Evolutionary conservation across 1,140 invertebrate species (phyloP), one percentile per base, ranked within the genome.

Genomic region (Drosophila santomea): DNA sequence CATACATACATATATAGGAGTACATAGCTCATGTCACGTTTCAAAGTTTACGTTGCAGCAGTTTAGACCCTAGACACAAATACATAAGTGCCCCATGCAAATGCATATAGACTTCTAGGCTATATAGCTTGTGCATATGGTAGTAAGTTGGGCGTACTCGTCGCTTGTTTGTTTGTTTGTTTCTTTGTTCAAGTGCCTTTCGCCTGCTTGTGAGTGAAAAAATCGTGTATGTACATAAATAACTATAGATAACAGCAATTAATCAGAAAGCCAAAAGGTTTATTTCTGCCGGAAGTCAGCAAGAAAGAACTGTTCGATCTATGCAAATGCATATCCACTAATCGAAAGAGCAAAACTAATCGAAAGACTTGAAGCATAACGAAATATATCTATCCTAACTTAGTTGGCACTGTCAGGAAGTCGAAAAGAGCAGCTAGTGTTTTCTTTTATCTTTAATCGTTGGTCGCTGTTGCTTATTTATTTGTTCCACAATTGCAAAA

Each of bases 181-280:
- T 74, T 82, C 84, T 79, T 86, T 88, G 72, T 86, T 86, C 71
- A 88, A 89, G 83, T 86, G 83, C 83, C 83, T 86, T 83, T 50
- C 20, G 64, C 61, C 43, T 81, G 51, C 50, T 74, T 79, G 43
- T 57, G 55, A 67, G 50, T 61, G 64, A 71, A 60, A 76, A 76
- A 77, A 69, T 56, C 51, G 20, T 75, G 20, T 50, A 66, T 45
- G 41, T 55, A 67, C 55, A 63, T 50, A 68, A 36, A 61, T 68
- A 78, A 59, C 51, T 67, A 41, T 71, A 54, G 48, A 71, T 63
- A 58, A 72, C 20, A 75, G 41, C 41, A 67, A 67, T 67, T 76
- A 45, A 67, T 76, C 47, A 47, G 14, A 58, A 41, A 59, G 60
- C 54, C 58, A 52, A 45, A 60, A 39, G 14, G 36, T 55, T 41